These are phyloP conservation scores for Odontophorus gujanensis DNA, from an alignment of 2,113 vertebrate species.

Conservation along the genomic window DNA sequence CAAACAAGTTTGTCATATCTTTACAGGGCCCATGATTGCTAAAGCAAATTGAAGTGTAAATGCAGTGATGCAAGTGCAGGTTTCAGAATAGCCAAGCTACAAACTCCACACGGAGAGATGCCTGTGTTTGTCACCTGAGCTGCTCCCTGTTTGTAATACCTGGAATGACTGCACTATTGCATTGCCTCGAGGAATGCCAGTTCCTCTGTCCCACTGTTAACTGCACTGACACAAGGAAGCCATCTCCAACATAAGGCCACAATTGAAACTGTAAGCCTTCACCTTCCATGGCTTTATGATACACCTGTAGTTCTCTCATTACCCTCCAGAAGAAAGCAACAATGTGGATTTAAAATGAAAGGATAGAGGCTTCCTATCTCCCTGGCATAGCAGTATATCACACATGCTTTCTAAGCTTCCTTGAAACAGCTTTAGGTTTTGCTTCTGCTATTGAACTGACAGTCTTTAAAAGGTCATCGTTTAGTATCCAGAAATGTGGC, in stretches of 20 bases:
- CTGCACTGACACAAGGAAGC: not conserved
- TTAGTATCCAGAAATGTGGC: not conserved
- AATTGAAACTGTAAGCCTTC: not conserved
- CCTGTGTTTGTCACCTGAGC: not conserved
- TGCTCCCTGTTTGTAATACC: accelerated
- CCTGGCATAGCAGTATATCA: not conserved
- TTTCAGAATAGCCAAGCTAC: not conserved
- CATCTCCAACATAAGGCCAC: not conserved
- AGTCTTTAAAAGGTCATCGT: not conserved
- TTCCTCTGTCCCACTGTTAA: not conserved
- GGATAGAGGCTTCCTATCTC: not conserved
- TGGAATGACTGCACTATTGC: not conserved
- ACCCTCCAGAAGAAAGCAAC: not conserved
- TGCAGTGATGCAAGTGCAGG: not conserved
- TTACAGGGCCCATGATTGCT: not conserved
- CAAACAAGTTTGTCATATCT: not conserved
- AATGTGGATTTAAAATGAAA: not conserved
- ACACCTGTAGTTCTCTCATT: not conserved
- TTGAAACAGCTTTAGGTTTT: not conserved
- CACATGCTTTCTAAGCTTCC: not conserved
- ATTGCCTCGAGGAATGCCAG: not conserved
- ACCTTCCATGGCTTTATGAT: not conserved
- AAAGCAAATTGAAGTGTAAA: not conserved
- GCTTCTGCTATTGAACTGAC: not conserved
- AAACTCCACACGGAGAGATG: not conserved